A percentile compares a stretch with the other conserved stretches of the same genome.
Evolutionary conservation across 1,140 invertebrate species (phyloP).

Genomic region (Vollenhovia emeryi): DNA sequence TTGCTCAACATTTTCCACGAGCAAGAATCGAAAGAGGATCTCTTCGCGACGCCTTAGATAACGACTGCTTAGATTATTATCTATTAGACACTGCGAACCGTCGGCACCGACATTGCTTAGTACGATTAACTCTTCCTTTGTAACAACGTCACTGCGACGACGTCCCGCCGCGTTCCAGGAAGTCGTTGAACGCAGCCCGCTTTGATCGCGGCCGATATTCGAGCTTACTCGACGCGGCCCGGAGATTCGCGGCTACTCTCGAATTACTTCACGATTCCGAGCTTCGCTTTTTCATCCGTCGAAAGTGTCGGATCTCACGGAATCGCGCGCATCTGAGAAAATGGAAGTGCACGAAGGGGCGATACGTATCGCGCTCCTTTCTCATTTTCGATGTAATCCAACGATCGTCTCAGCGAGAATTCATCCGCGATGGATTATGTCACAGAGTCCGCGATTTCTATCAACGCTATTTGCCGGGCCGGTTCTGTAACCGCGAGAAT

Average conservation of each 20-base stretch:
- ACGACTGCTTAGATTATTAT: constrained; percentile 11
- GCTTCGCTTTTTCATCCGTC: neutral
- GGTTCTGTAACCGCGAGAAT: neutral
- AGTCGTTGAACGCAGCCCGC: neutral
- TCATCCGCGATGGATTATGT: neutral
- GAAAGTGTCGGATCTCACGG: neutral
- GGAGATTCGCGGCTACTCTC: neutral
- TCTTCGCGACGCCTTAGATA: neutral
- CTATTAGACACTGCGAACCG: neutral
- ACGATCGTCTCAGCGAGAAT: constrained; percentile 5
- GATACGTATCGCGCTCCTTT: neutral
- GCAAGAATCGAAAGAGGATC: constrained; percentile 16
- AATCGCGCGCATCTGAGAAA: neutral
- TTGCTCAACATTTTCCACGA: neutral
- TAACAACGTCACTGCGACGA: neutral
- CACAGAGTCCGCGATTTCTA: neutral
- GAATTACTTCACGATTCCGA: neutral
- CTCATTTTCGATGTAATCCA: neutral
- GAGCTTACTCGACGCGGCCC: neutral
- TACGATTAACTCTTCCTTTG: constrained; percentile 27
- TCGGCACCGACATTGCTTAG: neutral
- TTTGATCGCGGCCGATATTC: neutral
- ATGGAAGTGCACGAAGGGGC: too few relatives aligned
- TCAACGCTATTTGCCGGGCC: neutral
- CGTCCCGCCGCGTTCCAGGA: neutral